Evolutionary conservation across 35 echinoderm and acorn worm genomes (phyloP).

Genomic region (Amphiura filiformis): DNA sequence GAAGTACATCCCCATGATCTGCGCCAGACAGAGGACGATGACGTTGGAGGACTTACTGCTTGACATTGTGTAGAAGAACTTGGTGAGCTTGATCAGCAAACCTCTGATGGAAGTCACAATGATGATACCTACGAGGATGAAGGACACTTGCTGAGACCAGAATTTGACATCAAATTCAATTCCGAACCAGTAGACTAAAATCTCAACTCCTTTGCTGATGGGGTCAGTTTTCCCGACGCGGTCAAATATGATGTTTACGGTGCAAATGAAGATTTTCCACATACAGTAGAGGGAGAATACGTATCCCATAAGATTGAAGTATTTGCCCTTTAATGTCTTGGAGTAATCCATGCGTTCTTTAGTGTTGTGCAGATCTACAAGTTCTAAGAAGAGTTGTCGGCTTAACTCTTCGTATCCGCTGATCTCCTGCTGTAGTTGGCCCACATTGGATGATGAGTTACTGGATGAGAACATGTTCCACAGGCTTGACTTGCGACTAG

Average conservation of each 20-base stretch:
- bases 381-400: slow-evolving; percentile 86
- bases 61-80: slow-evolving; percentile 99
- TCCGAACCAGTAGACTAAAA: slow-evolving; percentile 70
- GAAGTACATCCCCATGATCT: slow-evolving; percentile 99
- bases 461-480: slow-evolving; percentile 17
- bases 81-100: slow-evolving; percentile 94
- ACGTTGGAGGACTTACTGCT: slow-evolving; percentile 98
- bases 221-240: slow-evolving; percentile 96
- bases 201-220: slow-evolving; percentile 88
- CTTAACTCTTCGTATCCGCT: slow-evolving; percentile 92
- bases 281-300: slow-evolving; percentile 95
- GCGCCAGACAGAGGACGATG: slow-evolving; percentile 89
- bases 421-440: slow-evolving; percentile 95
- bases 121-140: slow-evolving; percentile 94
- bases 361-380: slow-evolving; percentile 91
- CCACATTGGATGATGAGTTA: slow-evolving; percentile 45
- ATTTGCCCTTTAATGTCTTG: slow-evolving; percentile 82
- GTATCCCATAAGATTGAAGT: slow-evolving; percentile 95
- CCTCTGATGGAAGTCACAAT: slow-evolving; percentile 96
- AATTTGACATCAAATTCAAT: slow-evolving; percentile 97
- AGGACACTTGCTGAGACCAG: slow-evolving; percentile 99
- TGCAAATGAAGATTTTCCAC: slow-evolving; percentile 97
- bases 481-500: slow-evolving; percentile 2
- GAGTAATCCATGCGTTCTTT: slow-evolving; percentile 95
- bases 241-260: slow-evolving; percentile 98